Evolutionary conservation across 2,797 vertebrate species (phyloP), one percentile per base, ranked within the genome.

Genomic region (Sebastes nivosus): DNA sequence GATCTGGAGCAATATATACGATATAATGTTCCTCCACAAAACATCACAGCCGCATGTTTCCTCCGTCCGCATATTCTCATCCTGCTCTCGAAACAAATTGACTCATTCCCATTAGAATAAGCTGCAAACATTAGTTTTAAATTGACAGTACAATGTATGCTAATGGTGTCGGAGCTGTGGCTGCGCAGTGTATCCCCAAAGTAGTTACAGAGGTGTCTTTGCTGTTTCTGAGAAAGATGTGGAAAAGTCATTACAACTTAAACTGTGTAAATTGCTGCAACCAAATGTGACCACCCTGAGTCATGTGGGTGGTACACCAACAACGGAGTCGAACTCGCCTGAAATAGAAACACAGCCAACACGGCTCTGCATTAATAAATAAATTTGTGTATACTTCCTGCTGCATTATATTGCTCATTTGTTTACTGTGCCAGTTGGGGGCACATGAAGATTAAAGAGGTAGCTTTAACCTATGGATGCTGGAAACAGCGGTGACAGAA

Each of bases 151-250:
- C 67, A 74, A 84, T 83, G 78, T 77, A 89, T 88, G 80, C 77
- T 89, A 89, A 90, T 88, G 80, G 59, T 50, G 79, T 76, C 16
- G 24, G 79, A 65, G 74, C 68, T 59, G 80, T 42, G 84, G 77
- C 72, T 8, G 38, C 59, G 4, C 69, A 20, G 59, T 73, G 74
- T 52, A 76, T 91, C 86, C 87, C 85, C 82, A 65, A 84, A 90
- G 89, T 90, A 89, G 88, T 91, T 93, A 93, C 84, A 79, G 80
- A 84, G 82, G 83, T 90, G 90, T 91, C 89, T 79, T 85, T 36
- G 80, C 75, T 79, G 74, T 80, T 91, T 89, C 76, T 64, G 79
- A 84, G 73, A 52, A 86, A 91, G 77, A 89, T 77, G 79, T 74
- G 78, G 79, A 84, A 92, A 93, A 82, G 85, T 87, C 68, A 90